A percentile compares a stretch with the other conserved stretches of the same genome.
phyloP scores from a whole-genome alignment of 2,888 invertebrate genomes.

The Hyposoter didymator region DNA sequence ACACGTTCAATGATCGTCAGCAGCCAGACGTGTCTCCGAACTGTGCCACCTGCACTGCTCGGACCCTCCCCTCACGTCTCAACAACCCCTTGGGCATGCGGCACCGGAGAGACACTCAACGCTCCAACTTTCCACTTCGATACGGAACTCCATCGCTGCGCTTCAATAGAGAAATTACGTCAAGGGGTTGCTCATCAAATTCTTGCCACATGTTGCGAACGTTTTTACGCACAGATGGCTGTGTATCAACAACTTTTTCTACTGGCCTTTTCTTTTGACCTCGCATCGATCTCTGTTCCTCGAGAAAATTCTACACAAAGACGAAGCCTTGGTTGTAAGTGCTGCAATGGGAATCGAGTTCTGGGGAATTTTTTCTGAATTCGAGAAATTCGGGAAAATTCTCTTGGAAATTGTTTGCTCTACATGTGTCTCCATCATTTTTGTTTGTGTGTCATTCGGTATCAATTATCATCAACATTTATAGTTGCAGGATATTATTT shows the following conservation, averaged over 20 bases:
- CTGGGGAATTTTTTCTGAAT: background rate
- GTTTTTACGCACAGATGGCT: background rate
- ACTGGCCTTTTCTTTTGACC: slow-evolving; percentile 24
- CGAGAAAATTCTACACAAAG: no score
- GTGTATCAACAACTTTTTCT: slow-evolving; percentile 14
- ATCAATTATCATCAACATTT: background rate
- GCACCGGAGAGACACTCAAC: slow-evolving; percentile 15
- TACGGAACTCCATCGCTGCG: slow-evolving; percentile 47
- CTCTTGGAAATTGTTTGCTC: background rate
- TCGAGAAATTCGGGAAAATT: background rate
- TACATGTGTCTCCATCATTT: background rate
- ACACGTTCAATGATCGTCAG: slow-evolving; percentile 10
- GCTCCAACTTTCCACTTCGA: slow-evolving; percentile 57
- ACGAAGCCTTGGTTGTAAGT: no score
- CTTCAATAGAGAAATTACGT: slow-evolving; percentile 59
- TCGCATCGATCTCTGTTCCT: slow-evolving; percentile 2
- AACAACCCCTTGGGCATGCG: slow-evolving; percentile 28
- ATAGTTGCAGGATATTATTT: background rate
- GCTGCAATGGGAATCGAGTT: no score
- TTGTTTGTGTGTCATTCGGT: background rate
- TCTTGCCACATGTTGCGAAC: background rate
- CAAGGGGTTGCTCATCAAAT: slow-evolving; percentile 29
- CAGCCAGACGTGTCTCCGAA: slow-evolving; percentile 16
- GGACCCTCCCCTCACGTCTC: background rate
- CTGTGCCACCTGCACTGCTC: slow-evolving; percentile 15